These are phyloP conservation scores for Galaxea fascicularis DNA, from an alignment of 92 coral and sea anemone species.

Conservation along the genomic window DNA sequence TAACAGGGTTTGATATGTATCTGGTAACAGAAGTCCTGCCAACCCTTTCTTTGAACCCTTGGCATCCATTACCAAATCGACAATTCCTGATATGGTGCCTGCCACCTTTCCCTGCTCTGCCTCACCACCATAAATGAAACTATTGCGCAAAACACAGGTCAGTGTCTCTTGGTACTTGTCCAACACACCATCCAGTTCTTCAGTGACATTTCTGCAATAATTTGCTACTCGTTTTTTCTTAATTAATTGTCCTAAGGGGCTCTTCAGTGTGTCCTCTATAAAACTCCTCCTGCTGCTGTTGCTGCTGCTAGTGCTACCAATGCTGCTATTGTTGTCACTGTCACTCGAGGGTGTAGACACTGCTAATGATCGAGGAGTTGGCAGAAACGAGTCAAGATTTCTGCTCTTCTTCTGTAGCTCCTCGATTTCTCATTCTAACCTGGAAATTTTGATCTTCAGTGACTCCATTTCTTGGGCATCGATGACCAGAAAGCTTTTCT, in stretches of 20 bases:
- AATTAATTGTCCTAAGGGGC: constrained; percentile 14
- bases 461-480: constrained; percentile 22
- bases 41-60: constrained; percentile 33
- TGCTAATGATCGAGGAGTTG: constrained; percentile 33
- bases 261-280: constrained; percentile 25
- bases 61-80: no score
- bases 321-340: not conserved
- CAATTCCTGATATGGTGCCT: no score
- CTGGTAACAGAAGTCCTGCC: no score
- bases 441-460: constrained; percentile 19
- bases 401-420: constrained; percentile 27
- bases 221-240: constrained; percentile 27
- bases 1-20: constrained; percentile 9
- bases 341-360: constrained; percentile 33
- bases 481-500: constrained; percentile 2
- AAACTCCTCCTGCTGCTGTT: constrained; percentile 21
- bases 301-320: constrained; percentile 6
- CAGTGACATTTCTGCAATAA: constrained; percentile 29
- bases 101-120: constrained; percentile 21
- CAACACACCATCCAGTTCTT: constrained; percentile 22
- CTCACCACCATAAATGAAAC: no score
- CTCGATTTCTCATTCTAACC: constrained; percentile 24
- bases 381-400: constrained; percentile 16
- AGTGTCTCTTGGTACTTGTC: constrained; percentile 33
- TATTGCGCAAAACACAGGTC: no score